Evolutionary conservation across 2,797 vertebrate genomes (phyloP), one percentile per base, ranked within the genome.

Genomic region (Pampus argenteus): DNA sequence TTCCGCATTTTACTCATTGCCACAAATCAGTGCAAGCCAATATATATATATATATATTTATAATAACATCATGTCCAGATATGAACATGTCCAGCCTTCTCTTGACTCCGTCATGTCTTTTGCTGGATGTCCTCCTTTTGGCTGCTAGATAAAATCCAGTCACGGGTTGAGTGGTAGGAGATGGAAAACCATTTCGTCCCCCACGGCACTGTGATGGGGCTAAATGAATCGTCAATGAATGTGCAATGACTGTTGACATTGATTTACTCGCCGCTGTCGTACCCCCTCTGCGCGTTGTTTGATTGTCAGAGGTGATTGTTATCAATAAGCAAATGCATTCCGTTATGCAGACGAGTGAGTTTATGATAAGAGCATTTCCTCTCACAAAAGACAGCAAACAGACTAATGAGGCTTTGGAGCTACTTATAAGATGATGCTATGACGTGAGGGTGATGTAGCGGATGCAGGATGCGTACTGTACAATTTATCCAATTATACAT

Each of bases 171-270:
- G 79, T 71, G 80, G 38, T 62, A n/a, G 38, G 54, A 79, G 66
- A 75, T 64, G 65, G 65, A 79, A 80, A 84, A 54, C 57, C 65
- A 52, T 81, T 88, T 87, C 66, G 66, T 65, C 23, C 68, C 10
- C 49, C 74, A 54, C 75, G 69, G 45, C 63, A 20, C 71, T 51
- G 71, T 38, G 71, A 85, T 69, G 64, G 44, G 51, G 50, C 78
- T 88, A 89, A 89, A 86, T 88, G 78, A 86, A 82, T 79, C 23
- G 9, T 86, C 82, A 77, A 69, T 89, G 80, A 86, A 85, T 78
- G 78, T 50, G 74, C 70, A 78, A 71, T 81, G 85, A 84, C 59
- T 82, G 73, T 79, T 89, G 80, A 87, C 82, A 82, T 67, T 83
- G 86, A 86, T 87, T 82, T 76, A 84, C 48, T 73, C 70, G 44